phyloP scores from a whole-genome alignment of 2,888 invertebrate genomes.

The Vesta saturnalis region DNA sequence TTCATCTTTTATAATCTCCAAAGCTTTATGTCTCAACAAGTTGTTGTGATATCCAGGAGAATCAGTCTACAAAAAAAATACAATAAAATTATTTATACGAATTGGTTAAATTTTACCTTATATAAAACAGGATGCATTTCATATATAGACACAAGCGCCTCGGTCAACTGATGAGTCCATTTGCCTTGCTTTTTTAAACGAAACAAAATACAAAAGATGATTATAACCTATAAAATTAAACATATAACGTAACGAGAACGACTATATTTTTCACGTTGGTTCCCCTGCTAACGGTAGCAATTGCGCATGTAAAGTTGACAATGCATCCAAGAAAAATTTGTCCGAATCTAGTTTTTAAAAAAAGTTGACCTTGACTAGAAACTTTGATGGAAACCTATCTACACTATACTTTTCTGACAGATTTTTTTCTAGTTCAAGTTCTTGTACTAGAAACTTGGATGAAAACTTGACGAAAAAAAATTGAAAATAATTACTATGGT shows the following conservation, averaged over 20 bases:
- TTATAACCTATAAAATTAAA: background rate
- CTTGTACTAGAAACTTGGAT: slow-evolving; percentile 1
- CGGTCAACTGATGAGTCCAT: background rate
- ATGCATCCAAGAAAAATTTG: background rate
- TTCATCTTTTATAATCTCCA: background rate
- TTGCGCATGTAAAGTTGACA: slow-evolving; percentile 5
- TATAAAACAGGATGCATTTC: background rate
- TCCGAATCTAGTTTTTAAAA: background rate
- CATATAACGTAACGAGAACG: background rate
- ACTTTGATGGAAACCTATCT: too few relatives aligned
- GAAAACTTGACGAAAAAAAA: slow-evolving; percentile 2
- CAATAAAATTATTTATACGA: background rate
- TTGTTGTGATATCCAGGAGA: slow-evolving; percentile 1
- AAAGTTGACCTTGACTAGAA: slow-evolving; percentile 1
- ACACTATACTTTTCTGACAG: background rate
- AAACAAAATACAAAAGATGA: background rate
- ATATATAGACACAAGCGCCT: background rate
- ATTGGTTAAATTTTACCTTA: background rate
- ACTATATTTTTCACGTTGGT: background rate
- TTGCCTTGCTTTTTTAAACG: background rate
- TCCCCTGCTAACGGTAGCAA: background rate
- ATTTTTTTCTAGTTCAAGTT: background rate
- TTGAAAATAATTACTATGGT: too few relatives aligned
- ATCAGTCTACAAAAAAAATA: background rate
- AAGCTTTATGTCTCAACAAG: background rate